phyloP scores from a whole-genome alignment of 2,888 invertebrate species.

The Sabatieria punctata region DNA sequence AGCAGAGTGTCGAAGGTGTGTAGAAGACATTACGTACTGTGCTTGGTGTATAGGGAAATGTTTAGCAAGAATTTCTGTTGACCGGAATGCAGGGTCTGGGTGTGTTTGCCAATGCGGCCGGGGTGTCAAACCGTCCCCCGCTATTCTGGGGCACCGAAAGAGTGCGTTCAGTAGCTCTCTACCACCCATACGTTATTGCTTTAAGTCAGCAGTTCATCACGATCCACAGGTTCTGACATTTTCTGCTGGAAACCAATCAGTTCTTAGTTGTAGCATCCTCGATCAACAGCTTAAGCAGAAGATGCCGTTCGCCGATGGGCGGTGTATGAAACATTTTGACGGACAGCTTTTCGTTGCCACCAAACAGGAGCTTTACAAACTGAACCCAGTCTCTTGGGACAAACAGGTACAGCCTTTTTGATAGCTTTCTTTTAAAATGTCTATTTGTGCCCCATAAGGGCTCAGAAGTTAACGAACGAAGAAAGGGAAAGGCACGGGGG shows the following conservation, averaged over 20 bases:
- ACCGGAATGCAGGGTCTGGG: slow-evolving; percentile 41
- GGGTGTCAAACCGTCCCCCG: slow-evolving; percentile 41
- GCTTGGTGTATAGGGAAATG: no score
- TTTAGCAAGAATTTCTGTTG: slow-evolving; percentile 40
- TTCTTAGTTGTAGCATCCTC: slow-evolving; percentile 31
- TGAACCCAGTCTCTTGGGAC: slow-evolving; percentile 40
- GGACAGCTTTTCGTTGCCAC: slow-evolving; percentile 39
- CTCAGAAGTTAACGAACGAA: no score
- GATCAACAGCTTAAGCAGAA: slow-evolving; percentile 41
- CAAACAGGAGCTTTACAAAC: slow-evolving; percentile 34
- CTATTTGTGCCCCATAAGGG: no score
- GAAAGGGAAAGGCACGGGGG: no score
- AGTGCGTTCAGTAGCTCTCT: slow-evolving; percentile 32
- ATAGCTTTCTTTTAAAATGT: no score
- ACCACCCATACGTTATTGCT: slow-evolving; percentile 38
- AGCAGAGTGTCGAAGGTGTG: slow-evolving; percentile 38
- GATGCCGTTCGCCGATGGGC: slow-evolving; percentile 38
- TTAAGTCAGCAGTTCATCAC: slow-evolving; percentile 37
- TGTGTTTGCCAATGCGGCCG: slow-evolving; percentile 40
- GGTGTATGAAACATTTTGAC: slow-evolving; percentile 38
- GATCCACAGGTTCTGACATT: slow-evolving; percentile 35
- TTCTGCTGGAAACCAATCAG: not conserved
- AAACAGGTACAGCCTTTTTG: slow-evolving; percentile 34
- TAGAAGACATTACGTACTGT: no score
- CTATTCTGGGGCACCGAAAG: slow-evolving; percentile 37